Base-by-base conservation (phyloP, 2,797 vertebrate genomes). In the Chelon labrosus region DNA sequence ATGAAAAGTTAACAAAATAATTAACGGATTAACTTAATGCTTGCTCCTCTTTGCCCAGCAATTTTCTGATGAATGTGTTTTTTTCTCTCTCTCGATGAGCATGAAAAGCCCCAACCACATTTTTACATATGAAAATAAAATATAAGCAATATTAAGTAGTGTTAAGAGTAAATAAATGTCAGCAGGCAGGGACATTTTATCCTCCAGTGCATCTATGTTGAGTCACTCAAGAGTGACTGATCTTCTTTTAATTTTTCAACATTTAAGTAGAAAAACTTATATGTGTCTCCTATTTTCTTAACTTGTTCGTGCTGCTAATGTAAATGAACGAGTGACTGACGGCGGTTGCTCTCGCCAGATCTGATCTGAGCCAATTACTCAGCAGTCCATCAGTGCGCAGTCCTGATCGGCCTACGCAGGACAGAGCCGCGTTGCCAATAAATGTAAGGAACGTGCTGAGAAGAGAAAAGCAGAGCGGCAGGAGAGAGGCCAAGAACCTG, bases 391-490 rank as follows among this genome's bases (percentile, higher is more conserved):
- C 83, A 81, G 68, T 47, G 59, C 65, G 53, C 67, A 17, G 42
- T 50, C 76, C 55, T 12, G 51, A 63, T 58, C 67, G 66, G 57
- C 46, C 52, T 56, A 64, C 74, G 73, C 69, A 38, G 65, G 60
- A 85, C 50, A 2, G 17, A 63, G 74, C 83, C n/a, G 57, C 73
- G 68, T 74, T 46, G 64, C 74, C 68, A 70, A 81, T 83, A 84
- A 85, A 90, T 78, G 83, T 67, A 76, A 83, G 90, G 92, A 94
- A 93, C 92, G 94, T 90, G 95, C 93, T 94, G 94, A 95, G 94
- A 91, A 92, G 80, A 87, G 83, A 93, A 94, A 94, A 93, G 88
- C 93, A 91, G 92, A 92, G 92, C 90, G 88, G 90, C 94, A 70
- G 87, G 42, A 46, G 92, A 94, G 91, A 93, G 73, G 83, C 89